Percentiles rank a stretch among this genome's conserved stretches.
These are phyloP conservation scores for Athalia circularis DNA, from an alignment of 2,888 invertebrate genomes.

Conservation along the genomic window DNA sequence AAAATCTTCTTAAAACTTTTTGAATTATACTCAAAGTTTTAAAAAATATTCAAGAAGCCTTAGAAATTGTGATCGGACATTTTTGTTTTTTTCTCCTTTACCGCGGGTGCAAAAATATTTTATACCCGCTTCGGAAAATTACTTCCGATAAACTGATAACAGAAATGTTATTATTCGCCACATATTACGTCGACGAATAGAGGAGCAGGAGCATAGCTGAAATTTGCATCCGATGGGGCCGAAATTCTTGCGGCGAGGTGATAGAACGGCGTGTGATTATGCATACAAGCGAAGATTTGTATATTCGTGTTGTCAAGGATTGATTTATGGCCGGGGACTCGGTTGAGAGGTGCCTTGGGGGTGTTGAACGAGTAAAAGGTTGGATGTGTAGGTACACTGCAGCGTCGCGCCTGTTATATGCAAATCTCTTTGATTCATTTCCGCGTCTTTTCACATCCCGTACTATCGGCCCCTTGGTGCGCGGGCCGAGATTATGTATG, in stretches of 20 bases:
- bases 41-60: background rate
- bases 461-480: background rate
- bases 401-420: slow-evolving; percentile 29
- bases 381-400: background rate
- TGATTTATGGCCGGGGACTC: slow-evolving; percentile 33
- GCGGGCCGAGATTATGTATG: background rate
- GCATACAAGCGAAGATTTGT: slow-evolving; percentile 35
- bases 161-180: too few relatives aligned
- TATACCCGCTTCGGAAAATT: too few relatives aligned
- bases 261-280: slow-evolving; percentile 27
- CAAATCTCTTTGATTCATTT: slow-evolving; percentile 28
- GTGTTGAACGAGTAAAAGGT: slow-evolving; percentile 8
- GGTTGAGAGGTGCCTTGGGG: background rate
- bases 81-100: too few relatives aligned
- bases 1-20: background rate
- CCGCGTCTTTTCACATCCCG: background rate
- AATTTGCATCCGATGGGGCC: slow-evolving; percentile 26
- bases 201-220: background rate
- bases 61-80: too few relatives aligned
- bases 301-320: slow-evolving; percentile 31
- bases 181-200: background rate
- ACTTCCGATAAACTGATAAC: too few relatives aligned
- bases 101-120: too few relatives aligned
- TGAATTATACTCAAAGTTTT: background rate
- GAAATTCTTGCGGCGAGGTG: slow-evolving; percentile 6